A percentile compares a stretch with the other conserved stretches of the same genome.
Conservation (phyloP, 2,797 vertebrate genomes). For the Halcyon badia region DNA sequence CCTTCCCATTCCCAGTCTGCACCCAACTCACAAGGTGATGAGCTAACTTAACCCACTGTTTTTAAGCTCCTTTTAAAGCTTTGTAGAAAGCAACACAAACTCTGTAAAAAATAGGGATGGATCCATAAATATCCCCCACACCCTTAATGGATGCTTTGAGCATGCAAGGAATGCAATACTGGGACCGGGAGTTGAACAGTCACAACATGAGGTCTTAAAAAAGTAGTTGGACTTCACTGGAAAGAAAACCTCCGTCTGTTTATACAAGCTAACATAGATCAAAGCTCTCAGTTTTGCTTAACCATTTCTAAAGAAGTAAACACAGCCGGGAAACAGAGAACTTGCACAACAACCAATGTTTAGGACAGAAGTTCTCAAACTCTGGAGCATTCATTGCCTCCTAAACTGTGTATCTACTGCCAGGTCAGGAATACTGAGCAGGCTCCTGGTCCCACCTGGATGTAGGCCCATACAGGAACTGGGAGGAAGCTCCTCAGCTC, state of each 20-base stretch:
- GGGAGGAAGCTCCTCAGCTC: constrained; percentile 37
- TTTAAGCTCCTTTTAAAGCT: not conserved
- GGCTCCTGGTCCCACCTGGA: not conserved
- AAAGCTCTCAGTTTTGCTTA: constrained; percentile 51
- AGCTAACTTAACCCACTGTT: not conserved
- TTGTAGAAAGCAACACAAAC: not conserved
- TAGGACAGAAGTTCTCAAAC: not conserved
- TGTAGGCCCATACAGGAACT: constrained; percentile 1
- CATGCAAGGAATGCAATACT: not conserved
- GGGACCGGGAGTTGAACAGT: not conserved
- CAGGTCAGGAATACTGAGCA: not conserved
- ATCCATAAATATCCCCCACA: not conserved
- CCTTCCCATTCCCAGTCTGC: not conserved
- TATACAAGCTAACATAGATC: constrained; percentile 26
- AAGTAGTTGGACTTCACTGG: not conserved
- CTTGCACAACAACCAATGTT: not conserved
- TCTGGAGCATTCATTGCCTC: not conserved
- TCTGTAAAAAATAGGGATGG: not conserved
- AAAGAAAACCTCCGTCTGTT: constrained; percentile 36
- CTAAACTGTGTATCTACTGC: not conserved
- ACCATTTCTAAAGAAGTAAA: constrained; percentile 34
- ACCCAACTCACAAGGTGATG: not conserved
- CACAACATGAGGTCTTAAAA: not conserved
- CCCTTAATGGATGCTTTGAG: not conserved
- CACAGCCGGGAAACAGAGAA: constrained; percentile 22